Evolutionary conservation across 2,888 invertebrate species (phyloP), one percentile per base, ranked within the genome.

Genomic region (Heliconius ismenius): DNA sequence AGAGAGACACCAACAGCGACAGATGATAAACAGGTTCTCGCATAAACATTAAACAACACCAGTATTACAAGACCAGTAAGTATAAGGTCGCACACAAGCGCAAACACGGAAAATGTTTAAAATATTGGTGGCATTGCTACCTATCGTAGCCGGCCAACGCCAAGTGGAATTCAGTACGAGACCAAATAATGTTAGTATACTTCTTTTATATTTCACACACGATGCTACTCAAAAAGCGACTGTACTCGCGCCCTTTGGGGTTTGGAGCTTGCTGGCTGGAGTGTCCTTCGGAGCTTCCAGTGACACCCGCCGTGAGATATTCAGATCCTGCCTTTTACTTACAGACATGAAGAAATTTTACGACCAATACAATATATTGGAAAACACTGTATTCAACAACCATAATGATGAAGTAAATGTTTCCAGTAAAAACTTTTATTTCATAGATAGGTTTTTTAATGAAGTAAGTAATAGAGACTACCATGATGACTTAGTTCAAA

Each of bases 241-340:
- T 10, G 92, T 93, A 76, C 88, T 94, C 76, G 92, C 93, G 2
- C 93, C 94, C 0, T 92, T 92, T 73, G 94, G 94, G 79, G 89
- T 94, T 81, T 94, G 94, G 94, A 90, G 89, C 10, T 81, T 94
- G 10, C 88, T 94, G 90, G 91, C 92, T 0, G 91, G 91, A 4
- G 85, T 93, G 4, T 89, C 92, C 0, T 81, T 92, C 28, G 93
- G 93, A 15, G 90, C 92, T 0, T 83, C 88, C 0, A 91, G 89
- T 2, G 84, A 88, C 68, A 92, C 73, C 2, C 36, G 60, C 9
- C 60, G 26, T 4, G 90, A 76, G 70, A 76, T 76, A 32, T 76
- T 67, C 18, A 65, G 65, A 60, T 28, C 58, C 6, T 76, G 39
- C 24, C 64, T 65, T 21, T 28, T 76, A 32, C 26, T 73, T 2